Base-by-base conservation (phyloP, 2,113 vertebrate species). In the Lates calcarifer region DNA sequence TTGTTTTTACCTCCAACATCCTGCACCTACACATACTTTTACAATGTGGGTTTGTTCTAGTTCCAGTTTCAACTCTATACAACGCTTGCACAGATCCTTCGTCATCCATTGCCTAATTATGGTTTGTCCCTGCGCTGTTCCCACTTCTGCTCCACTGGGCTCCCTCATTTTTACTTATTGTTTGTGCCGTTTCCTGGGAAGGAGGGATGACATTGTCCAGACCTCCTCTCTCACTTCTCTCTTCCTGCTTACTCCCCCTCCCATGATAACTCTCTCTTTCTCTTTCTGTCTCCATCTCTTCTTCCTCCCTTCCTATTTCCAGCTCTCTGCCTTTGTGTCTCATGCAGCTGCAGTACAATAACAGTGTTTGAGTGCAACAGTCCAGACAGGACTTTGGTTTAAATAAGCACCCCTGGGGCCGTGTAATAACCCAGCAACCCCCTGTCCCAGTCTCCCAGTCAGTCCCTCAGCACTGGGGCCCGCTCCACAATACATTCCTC, bases 351-450 rank as follows among this genome's bases (percentile, higher is more conserved):
- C 77, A 70, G 80, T 67, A 83, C 90, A 93, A 94, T 91, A 92
- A 90, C 88, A 90, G 87, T 91, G 86, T 89, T 89, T 89, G 91
- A 87, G 89, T 75, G 81, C 87, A 82, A 83, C 51, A 81, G 90
- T 88, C 88, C 92, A 93, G 94, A 94, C 92, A 91, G 84, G 90
- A 91, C 90, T 90, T 86, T 71, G 77, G 87, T 94, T 92, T 93
- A 93, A 94, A 93, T 92, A 93, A 93, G 81, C 88, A 82, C 89
- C 90, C 90, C 93, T 2, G 68, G 80, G 89, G 91, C 89, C 71
- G 55, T 82, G 89, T 92, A 94, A 93, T 91, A 93, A 91, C 85
- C 89, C 90, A 88, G 78, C 87, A 84, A 74, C 75, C 79, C 86
- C 87, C 72, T 20, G 72, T 82, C 71, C 79, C 41, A 57, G 79